phyloP scores from a whole-genome alignment of 2,113 vertebrate species.

The Glaucomys volans region DNA sequence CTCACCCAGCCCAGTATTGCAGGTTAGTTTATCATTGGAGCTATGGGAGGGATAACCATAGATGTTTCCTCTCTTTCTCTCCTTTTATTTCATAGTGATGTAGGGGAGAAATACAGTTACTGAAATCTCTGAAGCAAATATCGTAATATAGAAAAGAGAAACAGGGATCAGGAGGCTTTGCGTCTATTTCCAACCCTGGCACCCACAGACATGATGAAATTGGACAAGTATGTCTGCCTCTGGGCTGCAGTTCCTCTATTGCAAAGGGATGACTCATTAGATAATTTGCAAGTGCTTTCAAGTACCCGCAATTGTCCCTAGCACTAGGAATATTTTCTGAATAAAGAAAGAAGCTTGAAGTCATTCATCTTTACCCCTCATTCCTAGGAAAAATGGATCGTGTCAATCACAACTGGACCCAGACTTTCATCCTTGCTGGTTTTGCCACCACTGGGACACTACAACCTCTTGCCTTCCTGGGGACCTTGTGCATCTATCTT shows the following conservation, averaged over 20 bases:
- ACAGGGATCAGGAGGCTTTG: not conserved
- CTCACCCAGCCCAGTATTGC: not conserved
- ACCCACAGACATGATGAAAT: not conserved
- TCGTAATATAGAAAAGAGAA: not conserved
- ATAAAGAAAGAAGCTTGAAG: not conserved
- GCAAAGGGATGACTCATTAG: not conserved
- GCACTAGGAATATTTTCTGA: not conserved
- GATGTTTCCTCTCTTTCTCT: not conserved
- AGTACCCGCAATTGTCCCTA: not conserved
- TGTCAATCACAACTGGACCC: constrained; percentile 18
- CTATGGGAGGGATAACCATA: not conserved
- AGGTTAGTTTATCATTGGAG: not conserved
- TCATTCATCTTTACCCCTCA: not conserved
- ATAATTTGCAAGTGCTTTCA: not conserved
- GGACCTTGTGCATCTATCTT: constrained; percentile 62
- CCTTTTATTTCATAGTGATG: not conserved
- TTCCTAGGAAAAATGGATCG: constrained; percentile 35
- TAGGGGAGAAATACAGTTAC: not conserved
- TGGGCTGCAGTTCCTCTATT: not conserved
- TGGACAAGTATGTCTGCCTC: not conserved
- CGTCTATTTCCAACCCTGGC: not conserved
- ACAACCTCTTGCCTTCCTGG: not conserved
- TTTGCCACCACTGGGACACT: not conserved
- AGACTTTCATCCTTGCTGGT: constrained; percentile 59
- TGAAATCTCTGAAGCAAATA: not conserved